Base-by-base conservation (phyloP, 2,113 vertebrate species). In the Gymnogyps californianus region DNA sequence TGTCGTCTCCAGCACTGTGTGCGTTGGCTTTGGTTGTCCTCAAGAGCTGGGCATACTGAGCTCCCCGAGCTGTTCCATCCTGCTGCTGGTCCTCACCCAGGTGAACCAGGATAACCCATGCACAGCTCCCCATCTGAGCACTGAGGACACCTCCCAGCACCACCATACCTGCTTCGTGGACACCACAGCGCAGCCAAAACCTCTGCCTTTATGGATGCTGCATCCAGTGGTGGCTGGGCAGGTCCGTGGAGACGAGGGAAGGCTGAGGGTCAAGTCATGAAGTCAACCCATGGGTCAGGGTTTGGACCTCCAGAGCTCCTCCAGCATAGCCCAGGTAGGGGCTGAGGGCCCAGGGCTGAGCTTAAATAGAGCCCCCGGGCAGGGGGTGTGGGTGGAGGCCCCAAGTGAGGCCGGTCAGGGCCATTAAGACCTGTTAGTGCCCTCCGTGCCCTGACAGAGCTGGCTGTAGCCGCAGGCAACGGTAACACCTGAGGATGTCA, bases 1-100 rank as follows among this genome's bases (percentile, higher is more conserved):
- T 51, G 1, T 4, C 49, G 2, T 2, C 58, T 38, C 54, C 64
- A 32, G 28, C 19, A 0, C 10, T 2, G 1, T 0, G 3, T 4
- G 9, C 2, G 1, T 16, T 28, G 47, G 25, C 44, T 74, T 8
- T 47, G 24, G 25, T 7, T 4, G 13, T 3, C n/a, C 62, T 19
- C 17, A 5, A 11, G 74, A 49, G 47, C 67, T 11, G 31, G 36
- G 13, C 13, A 6, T 3, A 3, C 29, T 0, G 13, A 51, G 13
- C 9, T 22, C 29, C 44, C 29, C 2, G 9, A 66, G 58, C 25
- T 52, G 7, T 24, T 20, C 55, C 42, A 21, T 32, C 40, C 70
- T 42, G 10, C 76, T 36, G 5, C 26, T 40, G 44, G 9, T 52
- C 51, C 70, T 66, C 32, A 12, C 7, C 11, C 11, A 10, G 44